Evolutionary conservation across 2,888 invertebrate genomes (phyloP), one percentile per base, ranked within the genome.

Genomic region (Cylindroiulus punctatus): DNA sequence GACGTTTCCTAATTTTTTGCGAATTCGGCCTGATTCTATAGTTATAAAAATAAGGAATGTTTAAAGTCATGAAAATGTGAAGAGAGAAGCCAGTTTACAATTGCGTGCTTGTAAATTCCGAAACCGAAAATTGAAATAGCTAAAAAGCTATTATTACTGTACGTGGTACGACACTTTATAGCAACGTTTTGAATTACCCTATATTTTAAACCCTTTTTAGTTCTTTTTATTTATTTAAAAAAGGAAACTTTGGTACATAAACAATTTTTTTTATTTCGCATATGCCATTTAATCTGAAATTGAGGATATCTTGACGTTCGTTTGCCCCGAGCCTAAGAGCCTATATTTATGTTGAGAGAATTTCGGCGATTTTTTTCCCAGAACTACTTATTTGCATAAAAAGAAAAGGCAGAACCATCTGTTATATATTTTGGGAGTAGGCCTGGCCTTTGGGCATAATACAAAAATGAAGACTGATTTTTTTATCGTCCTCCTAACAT

Each of bases 401-500:
- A 65, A 65, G 5, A 65, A 65, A 65, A 65, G 1, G 2, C 65
- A 57, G 26, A 7, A 65, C 26, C 65, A 1, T 10, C 12, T 26
- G 10, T 26, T 65, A 65, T 36, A 44, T 65, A 57, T 22, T 57
- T 65, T 65, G 65, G 26, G 65, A 65, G 65, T 65, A 65, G 65
- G 65, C 65, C 26, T 65, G n/a, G 65, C 65, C 65, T 65, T 65
- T 26, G 12, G 65, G 65, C 65, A n/a, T 65, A 65, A 26, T 10
- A n/a, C n/a, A n/a, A 57, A 57, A 57, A 44, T n/a, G 3, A 22
- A 57, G 7, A 57, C 22, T 57, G 19, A 17, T 19, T 57, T 57
- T 57, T n/a, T 57, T n/a, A 26, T 22, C 65, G 65, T 26, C 65
- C 65, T 65, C 65, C 26, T 65, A 26, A 65, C 65, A 65, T 65